Evolutionary conservation across 2,888 invertebrate species (phyloP), one percentile per base, ranked within the genome.

Genomic region (Galerucella nymphaeae): DNA sequence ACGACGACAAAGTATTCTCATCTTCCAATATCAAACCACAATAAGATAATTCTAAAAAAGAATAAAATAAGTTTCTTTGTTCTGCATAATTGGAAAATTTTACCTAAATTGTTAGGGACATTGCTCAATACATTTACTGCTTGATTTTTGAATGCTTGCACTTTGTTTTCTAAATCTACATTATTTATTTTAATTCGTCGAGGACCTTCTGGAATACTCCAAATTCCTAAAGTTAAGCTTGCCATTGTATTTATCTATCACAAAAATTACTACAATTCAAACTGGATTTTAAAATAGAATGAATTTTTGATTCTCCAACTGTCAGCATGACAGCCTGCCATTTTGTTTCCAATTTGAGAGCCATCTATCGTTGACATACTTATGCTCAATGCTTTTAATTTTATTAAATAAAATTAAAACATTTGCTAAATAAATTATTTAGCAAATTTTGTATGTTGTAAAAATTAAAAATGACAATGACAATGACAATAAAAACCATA

Each of bases 11-110:
- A 2, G 90, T 81, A 42, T 88, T 87, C 8, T 90, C 89, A 80
- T 91, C 91, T 80, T 92, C 91, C 68, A 95, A 85, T 73, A 92
- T 88, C 81, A 91, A 89, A 3, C 94, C 94, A 85, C 92, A 92
- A 82, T 93, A 93, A 63, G 93, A 89, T 14, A 93, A 84, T 84
- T 92, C 93, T 94, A 41, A 16, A 66, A 59, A 59, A 30, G 10
- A 59, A 38, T 5, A 30, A 59, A 59, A 38, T 30, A 20, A 48
- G 13, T 50, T 50, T 42, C 65, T 66, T 71, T 70, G 42, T 71
- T 58, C 50, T 53, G 41, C 11, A 42, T 14, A 62, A 50, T 41
- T 45, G 55, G 13, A 18, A 20, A 23, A 48, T 48, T 38, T 42
- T 72, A 75, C 75, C 76, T 11, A 73, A 67, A 68, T 62, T 20